A percentile compares a stretch with the other conserved stretches of the same genome.
These are phyloP conservation scores for Hoplodrina ambigua DNA, from an alignment of 2,888 invertebrate species.

Conservation along the genomic window DNA sequence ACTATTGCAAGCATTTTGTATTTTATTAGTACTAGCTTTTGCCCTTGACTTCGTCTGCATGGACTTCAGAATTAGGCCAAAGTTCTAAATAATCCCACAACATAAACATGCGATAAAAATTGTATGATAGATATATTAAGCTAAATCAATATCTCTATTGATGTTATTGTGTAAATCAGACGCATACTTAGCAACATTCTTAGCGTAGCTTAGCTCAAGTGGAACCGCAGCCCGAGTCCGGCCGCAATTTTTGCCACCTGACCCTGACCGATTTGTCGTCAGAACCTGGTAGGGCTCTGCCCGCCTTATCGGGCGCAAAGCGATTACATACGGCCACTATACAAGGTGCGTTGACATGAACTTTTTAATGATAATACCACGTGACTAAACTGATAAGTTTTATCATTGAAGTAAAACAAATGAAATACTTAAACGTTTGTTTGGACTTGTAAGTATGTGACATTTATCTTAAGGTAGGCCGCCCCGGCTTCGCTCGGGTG, in stretches of 20 bases:
- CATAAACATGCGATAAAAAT: too few species aligned
- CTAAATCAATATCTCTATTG: too few species aligned
- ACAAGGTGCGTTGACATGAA: slow-evolving; percentile 55
- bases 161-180: too few species aligned
- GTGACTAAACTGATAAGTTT: slow-evolving; percentile 41
- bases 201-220: background rate
- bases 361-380: slow-evolving; percentile 43
- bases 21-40: background rate
- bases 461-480: background rate
- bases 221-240: background rate
- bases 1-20: background rate
- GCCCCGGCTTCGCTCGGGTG: too few species aligned
- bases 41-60: background rate
- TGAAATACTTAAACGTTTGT: background rate
- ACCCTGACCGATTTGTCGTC: slow-evolving; percentile 47
- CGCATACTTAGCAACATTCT: too few species aligned
- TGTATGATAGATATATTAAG: too few species aligned
- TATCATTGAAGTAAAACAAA: slow-evolving; percentile 43
- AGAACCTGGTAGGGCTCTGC: slow-evolving; percentile 35
- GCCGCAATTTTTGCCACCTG: slow-evolving; percentile 15
- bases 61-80: background rate
- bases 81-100: too few species aligned
- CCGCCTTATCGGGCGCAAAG: slow-evolving; percentile 39
- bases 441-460: slow-evolving; percentile 7
- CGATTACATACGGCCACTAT: slow-evolving; percentile 34